Evolutionary conservation across 2,797 vertebrate genomes (phyloP), one percentile per base, ranked within the genome.

Genomic region (Hemitrygon akajei): DNA sequence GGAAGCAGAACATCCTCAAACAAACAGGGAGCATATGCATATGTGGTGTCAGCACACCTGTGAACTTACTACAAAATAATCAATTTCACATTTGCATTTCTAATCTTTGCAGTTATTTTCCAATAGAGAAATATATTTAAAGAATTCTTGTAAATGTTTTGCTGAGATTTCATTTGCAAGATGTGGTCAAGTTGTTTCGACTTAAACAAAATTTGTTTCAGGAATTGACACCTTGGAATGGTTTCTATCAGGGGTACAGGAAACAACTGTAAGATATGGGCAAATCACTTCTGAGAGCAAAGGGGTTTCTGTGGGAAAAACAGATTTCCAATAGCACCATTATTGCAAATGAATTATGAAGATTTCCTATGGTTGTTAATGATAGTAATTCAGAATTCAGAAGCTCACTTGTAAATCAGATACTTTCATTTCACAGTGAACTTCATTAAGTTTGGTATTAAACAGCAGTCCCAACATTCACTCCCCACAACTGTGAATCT

Each of bases 261-360:
- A 16, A 87, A 63, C 58, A 87, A 56, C 5, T 63, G 58, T 6
- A 63, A 63, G 58, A 7, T 30, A 14, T 63, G 16, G 56, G 30
- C 40, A 87, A 87, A 14, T n/a, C 84, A 87, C 47, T 47, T 34
- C 1, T 63, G 58, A 27, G 84, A 25, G n/a, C 30, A 86, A 14
- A n/a, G 12, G 27, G 30, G 84, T 1, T 87, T 69, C 66, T 20
- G 66, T 1, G 66, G 66, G 66, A 18, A 69, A 69, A 14, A 69
- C 27, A 60, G 56, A 27, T 6, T 63, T 12, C 27, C 58, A n/a
- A 60, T 63, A 63, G 58, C 14, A 63, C 11, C n/a, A 27, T 60
- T 16, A 63, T 16, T 87, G 30, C 60, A 87, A 87, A 87, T 87
- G 5, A 87, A 87, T 87, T 63, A 87, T 63, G 58, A 87, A 87